phyloP scores from a whole-genome alignment of 2,113 vertebrate genomes.

The Bufo gargarizans region DNA sequence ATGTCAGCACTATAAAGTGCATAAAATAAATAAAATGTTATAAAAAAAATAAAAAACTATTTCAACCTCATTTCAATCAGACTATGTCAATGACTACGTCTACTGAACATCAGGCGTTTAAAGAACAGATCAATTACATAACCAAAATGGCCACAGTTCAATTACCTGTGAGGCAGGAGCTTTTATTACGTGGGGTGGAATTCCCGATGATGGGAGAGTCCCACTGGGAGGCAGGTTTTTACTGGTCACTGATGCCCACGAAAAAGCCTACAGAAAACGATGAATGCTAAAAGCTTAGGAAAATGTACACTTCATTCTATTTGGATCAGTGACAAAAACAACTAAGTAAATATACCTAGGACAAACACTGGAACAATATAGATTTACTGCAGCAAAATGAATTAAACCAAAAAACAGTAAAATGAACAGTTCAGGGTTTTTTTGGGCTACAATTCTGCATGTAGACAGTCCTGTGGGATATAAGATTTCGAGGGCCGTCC shows the following conservation, averaged over 20 bases:
- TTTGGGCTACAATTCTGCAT: too few species aligned
- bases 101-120: constrained; percentile 63
- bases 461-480: too few species aligned
- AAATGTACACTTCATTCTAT: constrained; percentile 1
- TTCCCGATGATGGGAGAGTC: constrained; percentile 91
- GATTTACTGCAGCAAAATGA: neutral
- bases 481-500: too few species aligned
- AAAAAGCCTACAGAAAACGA: constrained; percentile 90
- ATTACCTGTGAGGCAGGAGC: constrained; percentile 96
- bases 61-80: neutral
- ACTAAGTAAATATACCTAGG: neutral
- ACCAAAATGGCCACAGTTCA: constrained; percentile 73
- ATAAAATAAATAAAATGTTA: too few species aligned
- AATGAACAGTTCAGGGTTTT: too few species aligned
- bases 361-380: neutral
- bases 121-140: constrained; percentile 57
- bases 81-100: constrained; percentile 6
- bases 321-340: neutral
- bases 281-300: constrained; percentile 61
- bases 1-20: too few species aligned
- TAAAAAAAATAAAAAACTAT: neutral
- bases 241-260: constrained; percentile 98
- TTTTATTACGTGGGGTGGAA: constrained; percentile 95
- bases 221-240: constrained; percentile 98
- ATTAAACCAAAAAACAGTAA: neutral